These are phyloP conservation scores for Sylvia atricapilla DNA, from an alignment of 2,113 vertebrate species.

Conservation along the genomic window DNA sequence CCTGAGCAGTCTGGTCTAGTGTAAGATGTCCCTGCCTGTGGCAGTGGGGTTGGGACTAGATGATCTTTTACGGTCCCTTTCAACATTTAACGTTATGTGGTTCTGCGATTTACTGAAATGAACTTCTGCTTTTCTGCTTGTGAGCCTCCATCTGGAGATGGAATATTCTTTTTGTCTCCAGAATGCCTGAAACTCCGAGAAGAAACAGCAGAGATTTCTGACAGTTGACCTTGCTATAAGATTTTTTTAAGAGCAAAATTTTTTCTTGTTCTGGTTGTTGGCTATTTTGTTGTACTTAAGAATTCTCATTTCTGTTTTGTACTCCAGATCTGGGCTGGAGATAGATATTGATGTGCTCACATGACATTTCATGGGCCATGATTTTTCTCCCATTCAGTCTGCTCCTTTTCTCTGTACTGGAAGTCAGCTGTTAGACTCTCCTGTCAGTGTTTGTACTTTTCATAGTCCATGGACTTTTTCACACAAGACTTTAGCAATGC, in stretches of 20 bases:
- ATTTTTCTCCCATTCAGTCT: neutral
- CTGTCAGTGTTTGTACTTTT: neutral
- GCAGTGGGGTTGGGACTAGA: neutral
- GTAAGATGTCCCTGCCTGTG: neutral
- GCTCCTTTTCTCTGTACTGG: neutral
- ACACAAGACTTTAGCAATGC: neutral
- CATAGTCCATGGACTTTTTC: rapidly evolving
- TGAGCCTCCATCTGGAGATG: neutral
- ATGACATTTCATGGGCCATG: neutral
- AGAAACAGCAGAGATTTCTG: neutral
- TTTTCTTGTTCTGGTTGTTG: neutral
- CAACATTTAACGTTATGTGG: neutral
- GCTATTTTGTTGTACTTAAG: neutral
- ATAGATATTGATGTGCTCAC: neutral
- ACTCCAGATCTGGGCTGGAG: neutral
- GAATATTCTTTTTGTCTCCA: neutral
- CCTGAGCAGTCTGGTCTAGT: neutral
- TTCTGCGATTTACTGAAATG: neutral
- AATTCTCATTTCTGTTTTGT: neutral
- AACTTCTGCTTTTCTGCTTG: neutral
- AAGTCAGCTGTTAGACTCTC: neutral
- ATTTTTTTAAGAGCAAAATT: neutral
- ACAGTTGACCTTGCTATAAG: neutral
- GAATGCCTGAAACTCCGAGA: neutral
- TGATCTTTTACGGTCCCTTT: neutral